Percentiles rank a stretch among this genome's conserved stretches.
These are phyloP conservation scores for Chironomus striatipennis DNA, from an alignment of 1,140 invertebrate species.

Conservation along the genomic window DNA sequence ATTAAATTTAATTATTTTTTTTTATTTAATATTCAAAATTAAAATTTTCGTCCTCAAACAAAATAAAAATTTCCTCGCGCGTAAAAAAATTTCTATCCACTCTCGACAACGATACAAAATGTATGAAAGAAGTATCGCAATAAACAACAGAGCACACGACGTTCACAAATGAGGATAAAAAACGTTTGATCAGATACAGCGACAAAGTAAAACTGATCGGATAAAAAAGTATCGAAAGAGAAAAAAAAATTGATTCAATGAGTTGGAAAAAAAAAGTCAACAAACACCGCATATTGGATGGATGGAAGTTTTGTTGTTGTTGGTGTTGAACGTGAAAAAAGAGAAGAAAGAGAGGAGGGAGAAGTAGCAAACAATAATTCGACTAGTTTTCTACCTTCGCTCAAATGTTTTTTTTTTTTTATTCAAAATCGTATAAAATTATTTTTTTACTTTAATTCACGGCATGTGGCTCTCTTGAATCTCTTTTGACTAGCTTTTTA, in stretches of 20 bases:
- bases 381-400: too few relatives aligned
- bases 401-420: too few relatives aligned
- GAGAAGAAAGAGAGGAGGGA: too few relatives aligned
- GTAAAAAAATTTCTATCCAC: too few relatives aligned
- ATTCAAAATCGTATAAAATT: neutral
- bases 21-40: too few relatives aligned
- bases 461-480: neutral
- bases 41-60: too few relatives aligned
- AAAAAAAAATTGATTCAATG: constrained; percentile 10
- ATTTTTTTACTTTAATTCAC: too few relatives aligned
- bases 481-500: neutral
- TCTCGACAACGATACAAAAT: too few relatives aligned
- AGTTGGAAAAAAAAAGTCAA: constrained; percentile 20
- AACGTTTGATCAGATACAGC: constrained; percentile 22
- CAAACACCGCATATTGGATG: constrained; percentile 4
- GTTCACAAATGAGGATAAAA: neutral
- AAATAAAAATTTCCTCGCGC: too few relatives aligned
- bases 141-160: neutral
- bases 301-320: neutral
- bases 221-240: constrained; percentile 19
- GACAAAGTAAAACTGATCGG: constrained; percentile 23
- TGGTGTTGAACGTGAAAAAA: neutral
- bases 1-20: too few relatives aligned
- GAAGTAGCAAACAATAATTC: too few relatives aligned
- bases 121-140: too few relatives aligned